Evolutionary conservation across 1,140 invertebrate genomes (phyloP), one percentile per base, ranked within the genome.

Genomic region (Hyposmocoma kahamanoa): DNA sequence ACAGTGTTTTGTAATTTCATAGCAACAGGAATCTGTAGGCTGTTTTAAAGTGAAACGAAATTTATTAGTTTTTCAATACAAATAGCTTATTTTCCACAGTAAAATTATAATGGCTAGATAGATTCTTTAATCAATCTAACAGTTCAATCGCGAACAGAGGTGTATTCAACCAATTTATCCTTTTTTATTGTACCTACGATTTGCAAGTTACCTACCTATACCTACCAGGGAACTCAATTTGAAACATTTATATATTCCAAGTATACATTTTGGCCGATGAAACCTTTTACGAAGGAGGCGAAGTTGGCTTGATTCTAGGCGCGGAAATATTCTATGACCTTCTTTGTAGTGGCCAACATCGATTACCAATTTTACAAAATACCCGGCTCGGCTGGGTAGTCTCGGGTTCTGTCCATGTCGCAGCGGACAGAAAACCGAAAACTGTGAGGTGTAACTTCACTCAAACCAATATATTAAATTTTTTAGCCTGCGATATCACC

Each of bases 151-250:
- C 3, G 13, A 17, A 22, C 13, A 10, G 20, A 42, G 11, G 13
- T 8, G 3, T 42, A n/a, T 24, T 9, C 4, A 3, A 13, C 13
- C 3, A 11, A 26, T n/a, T 2, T 42, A 18, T 42, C 41, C 13
- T 42, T 20, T 26, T 22, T 36, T 47, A 47, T 47, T 36, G 32
- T 47, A 10, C 44, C 44, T 22, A 47, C 1, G 3, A 47, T 47
- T 36, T 47, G 44, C 17, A 36, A 21, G n/a, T 36, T 36, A n/a
- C 4, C 2, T 24, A 13, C 20, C 22, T n/a, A 9, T 42, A 22
- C 19, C 36, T 3, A 20, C 3, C 4, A 15, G 17, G n/a, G n/a
- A n/a, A n/a, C n/a, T n/a, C n/a, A n/a, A n/a, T n/a, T n/a, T n/a
- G n/a, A 3, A 22, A 9, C 22, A 3, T 42, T 15, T 2, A 34